Conservation (phyloP, 2,113 vertebrate species). For the Apteryx mantelli region DNA sequence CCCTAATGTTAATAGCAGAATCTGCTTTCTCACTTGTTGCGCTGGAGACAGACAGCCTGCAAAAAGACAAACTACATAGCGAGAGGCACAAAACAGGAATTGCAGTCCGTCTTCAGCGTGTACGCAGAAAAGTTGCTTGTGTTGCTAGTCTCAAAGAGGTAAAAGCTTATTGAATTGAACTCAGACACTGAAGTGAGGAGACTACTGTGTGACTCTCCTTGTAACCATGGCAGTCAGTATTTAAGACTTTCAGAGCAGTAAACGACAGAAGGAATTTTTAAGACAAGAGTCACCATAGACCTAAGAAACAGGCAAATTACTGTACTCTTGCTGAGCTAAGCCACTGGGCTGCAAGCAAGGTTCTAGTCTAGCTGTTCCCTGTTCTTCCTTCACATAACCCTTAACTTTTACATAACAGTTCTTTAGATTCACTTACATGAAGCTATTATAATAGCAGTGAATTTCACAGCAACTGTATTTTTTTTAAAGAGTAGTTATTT, state of each 20-base stretch:
- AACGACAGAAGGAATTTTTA: slow-evolving; percentile 1
- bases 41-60: background rate
- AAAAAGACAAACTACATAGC: background rate
- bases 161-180: background rate
- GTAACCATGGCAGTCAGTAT: background rate
- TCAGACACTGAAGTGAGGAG: background rate
- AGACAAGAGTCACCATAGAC: background rate
- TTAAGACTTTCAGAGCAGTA: background rate
- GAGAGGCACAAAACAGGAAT: background rate
- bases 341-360: background rate
- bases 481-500: background rate
- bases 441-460: background rate
- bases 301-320: background rate
- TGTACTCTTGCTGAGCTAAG: background rate
- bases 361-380: background rate
- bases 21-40: background rate
- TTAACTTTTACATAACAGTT: background rate
- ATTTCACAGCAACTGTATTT: background rate
- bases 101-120: background rate
- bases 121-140: background rate
- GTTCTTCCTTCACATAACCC: background rate
- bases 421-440: background rate
- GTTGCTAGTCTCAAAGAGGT: background rate
- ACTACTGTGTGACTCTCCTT: background rate
- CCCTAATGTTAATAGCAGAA: background rate